phyloP scores from a whole-genome alignment of 2,888 invertebrate genomes.

The Apantesis nais region DNA sequence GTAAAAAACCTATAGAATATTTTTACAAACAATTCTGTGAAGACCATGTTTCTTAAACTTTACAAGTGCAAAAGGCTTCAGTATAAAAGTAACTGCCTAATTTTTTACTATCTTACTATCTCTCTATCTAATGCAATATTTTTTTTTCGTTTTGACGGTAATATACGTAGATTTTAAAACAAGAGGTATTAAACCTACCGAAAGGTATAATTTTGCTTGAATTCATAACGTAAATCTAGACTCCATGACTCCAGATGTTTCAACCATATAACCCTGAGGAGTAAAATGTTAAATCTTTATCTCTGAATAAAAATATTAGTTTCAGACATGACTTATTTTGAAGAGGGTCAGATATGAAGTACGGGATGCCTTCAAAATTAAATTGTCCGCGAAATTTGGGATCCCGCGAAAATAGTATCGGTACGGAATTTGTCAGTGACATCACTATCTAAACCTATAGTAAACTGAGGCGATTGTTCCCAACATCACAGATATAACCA shows the following conservation, averaged over 20 bases:
- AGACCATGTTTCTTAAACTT: not conserved
- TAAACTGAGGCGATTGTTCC: constrained; percentile 37
- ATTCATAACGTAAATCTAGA: constrained; percentile 17
- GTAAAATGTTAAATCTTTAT: constrained; percentile 15
- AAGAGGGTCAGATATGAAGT: constrained; percentile 36
- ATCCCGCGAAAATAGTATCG: constrained; percentile 25
- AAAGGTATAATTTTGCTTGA: not conserved
- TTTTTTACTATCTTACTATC: too few species aligned
- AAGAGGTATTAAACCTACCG: not conserved
- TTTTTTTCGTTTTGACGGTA: not conserved
- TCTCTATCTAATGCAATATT: too few species aligned
- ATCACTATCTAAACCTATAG: constrained; percentile 28
- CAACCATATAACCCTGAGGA: constrained; percentile 21
- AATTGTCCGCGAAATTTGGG: constrained; percentile 29
- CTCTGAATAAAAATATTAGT: constrained; percentile 30
- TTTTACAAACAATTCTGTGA: not conserved
- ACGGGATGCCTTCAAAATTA: constrained; percentile 37
- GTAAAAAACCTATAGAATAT: too few species aligned
- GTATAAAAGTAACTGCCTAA: not conserved
- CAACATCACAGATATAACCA: constrained; percentile 19
- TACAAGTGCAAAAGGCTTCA: not conserved
- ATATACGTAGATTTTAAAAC: not conserved
- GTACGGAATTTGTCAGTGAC: constrained; percentile 23
- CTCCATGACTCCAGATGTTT: constrained; percentile 18
- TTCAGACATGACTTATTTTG: constrained; percentile 30